phyloP scores from a whole-genome alignment of 1,140 invertebrate species.

The Brachionus sp. region DNA sequence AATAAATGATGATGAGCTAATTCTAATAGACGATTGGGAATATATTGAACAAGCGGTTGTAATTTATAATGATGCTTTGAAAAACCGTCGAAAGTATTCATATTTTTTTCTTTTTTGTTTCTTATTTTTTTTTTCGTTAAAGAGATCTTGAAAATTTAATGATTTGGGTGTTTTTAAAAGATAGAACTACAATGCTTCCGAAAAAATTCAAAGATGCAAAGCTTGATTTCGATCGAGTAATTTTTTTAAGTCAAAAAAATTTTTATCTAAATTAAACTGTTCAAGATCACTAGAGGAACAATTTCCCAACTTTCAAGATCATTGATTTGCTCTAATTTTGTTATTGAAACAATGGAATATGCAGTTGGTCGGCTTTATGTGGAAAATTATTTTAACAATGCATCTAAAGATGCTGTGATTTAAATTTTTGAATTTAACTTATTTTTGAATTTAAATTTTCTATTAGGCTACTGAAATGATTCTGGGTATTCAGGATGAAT shows the following conservation, averaged over 20 bases:
- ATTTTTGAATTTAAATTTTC: neutral
- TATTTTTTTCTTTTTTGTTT: neutral
- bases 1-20: neutral
- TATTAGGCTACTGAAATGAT: conserved; percentile 78
- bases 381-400: conserved; percentile 75
- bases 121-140: neutral
- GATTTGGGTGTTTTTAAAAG: conserved; percentile 24
- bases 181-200: neutral
- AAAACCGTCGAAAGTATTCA: neutral
- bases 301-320: conserved; percentile 53
- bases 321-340: conserved; percentile 70
- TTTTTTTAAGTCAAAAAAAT: neutral
- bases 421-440: neutral
- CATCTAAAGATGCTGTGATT: conserved; percentile 67
- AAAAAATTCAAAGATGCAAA: conserved; percentile 44
- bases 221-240: conserved; percentile 24
- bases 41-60: neutral
- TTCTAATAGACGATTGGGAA: conserved; percentile 23
- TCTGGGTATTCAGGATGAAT: conserved; percentile 73
- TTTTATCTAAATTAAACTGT: neutral
- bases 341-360: conserved; percentile 78
- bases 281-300: neutral
- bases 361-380: conserved; percentile 80
- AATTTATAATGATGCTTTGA: neutral
- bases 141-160: conserved; percentile 38